Evolutionary conservation across 2,888 invertebrate genomes (phyloP).

Genomic region (Zaprionus bogoriensis): DNA sequence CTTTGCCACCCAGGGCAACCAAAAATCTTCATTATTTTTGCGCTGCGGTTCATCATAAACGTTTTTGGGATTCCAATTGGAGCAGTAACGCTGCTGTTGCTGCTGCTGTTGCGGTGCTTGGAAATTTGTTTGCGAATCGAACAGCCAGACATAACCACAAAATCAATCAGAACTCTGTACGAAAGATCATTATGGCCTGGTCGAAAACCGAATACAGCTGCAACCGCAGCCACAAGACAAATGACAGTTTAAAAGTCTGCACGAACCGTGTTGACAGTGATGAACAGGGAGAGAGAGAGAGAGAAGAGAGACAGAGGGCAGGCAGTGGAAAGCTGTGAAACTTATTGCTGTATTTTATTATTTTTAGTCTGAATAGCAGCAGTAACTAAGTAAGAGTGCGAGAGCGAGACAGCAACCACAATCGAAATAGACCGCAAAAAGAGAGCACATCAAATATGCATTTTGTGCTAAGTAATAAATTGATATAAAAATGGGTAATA

Average conservation of each 20-base stretch:
- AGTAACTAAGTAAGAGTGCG: no score
- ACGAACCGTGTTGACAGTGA: constrained; percentile 30
- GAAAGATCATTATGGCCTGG: constrained; percentile 52
- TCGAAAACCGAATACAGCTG: constrained; percentile 37
- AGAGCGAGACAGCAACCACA: no score
- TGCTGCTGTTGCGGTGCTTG: background rate
- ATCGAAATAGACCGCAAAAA: constrained; percentile 10
- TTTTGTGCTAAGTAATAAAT: background rate
- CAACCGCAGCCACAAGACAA: constrained; percentile 51
- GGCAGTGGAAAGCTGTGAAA: constrained; percentile 7
- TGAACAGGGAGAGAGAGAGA: no score
- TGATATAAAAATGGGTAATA: background rate
- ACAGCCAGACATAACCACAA: constrained; percentile 55
- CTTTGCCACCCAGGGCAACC: constrained; percentile 11
- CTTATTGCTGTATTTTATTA: constrained; percentile 28
- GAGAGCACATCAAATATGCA: constrained; percentile 22
- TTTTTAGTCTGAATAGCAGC: no score
- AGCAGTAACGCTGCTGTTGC: no score
- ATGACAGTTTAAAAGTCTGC: constrained; percentile 61
- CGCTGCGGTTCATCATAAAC: constrained; percentile 48
- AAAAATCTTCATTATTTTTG: constrained; percentile 63
- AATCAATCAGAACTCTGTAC: constrained; percentile 59
- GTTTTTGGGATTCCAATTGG: constrained; percentile 20
- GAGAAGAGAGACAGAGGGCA: no score
- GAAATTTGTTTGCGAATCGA: constrained; percentile 1